phyloP scores from a whole-genome alignment of 2,888 invertebrate species.

The Cancer borealis region DNA sequence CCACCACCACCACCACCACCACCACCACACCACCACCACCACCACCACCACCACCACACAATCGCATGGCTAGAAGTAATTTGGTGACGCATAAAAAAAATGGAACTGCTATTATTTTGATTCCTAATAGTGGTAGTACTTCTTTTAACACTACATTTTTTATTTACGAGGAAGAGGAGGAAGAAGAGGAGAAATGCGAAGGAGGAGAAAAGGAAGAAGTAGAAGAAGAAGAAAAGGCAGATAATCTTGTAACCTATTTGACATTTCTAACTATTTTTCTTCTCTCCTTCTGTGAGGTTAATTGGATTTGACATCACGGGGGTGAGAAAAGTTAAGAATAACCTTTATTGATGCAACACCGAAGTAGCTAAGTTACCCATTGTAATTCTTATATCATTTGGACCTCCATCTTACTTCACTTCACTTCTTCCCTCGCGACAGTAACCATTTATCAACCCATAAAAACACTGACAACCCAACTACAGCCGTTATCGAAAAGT shows the following conservation, averaged over 20 bases:
- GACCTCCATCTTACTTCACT: not conserved
- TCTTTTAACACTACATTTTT: not conserved
- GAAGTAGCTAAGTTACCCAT: not conserved
- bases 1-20: not conserved
- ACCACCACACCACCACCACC: not conserved
- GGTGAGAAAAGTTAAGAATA: not conserved
- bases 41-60: not conserved
- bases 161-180: not conserved
- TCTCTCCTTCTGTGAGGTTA: not conserved
- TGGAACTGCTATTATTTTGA: not conserved
- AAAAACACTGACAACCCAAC: not conserved
- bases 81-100: not conserved
- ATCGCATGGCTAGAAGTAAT: not conserved
- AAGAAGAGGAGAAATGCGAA: not conserved
- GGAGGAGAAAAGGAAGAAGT: not conserved
- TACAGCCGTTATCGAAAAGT: not conserved
- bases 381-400: not conserved
- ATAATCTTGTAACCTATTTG: not conserved
- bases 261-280: not conserved
- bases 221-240: not conserved
- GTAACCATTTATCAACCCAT: not conserved
- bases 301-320: not conserved
- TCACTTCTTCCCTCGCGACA: not conserved
- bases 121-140: not conserved
- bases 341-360: not conserved